phyloP scores from a whole-genome alignment of 1,140 invertebrate genomes.

The Drosophila insularis region DNA sequence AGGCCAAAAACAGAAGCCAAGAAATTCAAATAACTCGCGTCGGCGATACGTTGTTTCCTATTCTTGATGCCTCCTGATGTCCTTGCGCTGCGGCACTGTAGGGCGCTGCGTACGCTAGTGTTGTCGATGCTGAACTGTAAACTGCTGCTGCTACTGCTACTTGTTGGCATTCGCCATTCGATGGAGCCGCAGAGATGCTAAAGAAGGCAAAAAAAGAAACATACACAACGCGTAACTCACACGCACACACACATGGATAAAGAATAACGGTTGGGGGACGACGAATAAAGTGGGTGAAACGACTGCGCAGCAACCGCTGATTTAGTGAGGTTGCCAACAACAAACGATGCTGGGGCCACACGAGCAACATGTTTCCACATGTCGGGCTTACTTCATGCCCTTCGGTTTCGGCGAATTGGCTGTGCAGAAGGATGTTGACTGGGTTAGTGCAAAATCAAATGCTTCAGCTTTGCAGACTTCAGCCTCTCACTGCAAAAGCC shows the following conservation, averaged over 20 bases:
- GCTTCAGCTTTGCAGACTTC: background rate
- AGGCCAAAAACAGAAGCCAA: slow-evolving; percentile 27
- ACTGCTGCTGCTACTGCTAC: slow-evolving; percentile 41
- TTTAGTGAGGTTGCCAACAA: slow-evolving; percentile 3
- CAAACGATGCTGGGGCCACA: slow-evolving; percentile 1
- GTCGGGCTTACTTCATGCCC: background rate
- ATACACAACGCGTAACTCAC: background rate
- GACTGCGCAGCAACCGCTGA: slow-evolving; percentile 2
- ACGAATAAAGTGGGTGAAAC: background rate
- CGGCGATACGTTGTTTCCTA: slow-evolving; percentile 1
- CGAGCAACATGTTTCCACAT: slow-evolving; percentile 3
- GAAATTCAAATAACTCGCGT: slow-evolving; percentile 2
- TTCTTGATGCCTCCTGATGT: slow-evolving; percentile 15
- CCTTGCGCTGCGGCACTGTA: slow-evolving; percentile 33
- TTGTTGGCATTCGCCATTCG: slow-evolving; percentile 57
- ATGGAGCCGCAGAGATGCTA: slow-evolving; percentile 4
- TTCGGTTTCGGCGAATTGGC: background rate
- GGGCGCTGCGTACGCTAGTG: slow-evolving; percentile 56
- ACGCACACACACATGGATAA: background rate
- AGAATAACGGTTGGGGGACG: background rate
- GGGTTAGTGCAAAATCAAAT: background rate
- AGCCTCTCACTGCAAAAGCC: background rate
- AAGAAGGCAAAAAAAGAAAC: slow-evolving; percentile 7
- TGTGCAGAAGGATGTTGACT: background rate
- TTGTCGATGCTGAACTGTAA: slow-evolving; percentile 62